Evolutionary conservation across 1,140 invertebrate species (phyloP), one percentile per base, ranked within the genome.

Genomic region (Cyclargus thomasi): DNA sequence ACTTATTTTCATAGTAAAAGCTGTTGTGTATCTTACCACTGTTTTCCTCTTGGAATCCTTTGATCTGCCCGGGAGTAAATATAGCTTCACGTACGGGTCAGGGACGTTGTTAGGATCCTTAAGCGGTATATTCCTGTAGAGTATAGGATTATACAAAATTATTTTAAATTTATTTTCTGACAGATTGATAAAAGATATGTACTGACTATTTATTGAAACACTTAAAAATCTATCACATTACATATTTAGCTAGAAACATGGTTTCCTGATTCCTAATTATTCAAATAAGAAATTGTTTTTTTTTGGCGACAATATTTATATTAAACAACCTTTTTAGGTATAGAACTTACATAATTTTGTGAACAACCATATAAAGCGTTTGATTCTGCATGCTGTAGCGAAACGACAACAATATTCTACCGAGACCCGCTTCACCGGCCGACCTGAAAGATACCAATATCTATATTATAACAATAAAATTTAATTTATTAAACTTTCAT

Each of bases 11-110:
- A n/a, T n/a, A n/a, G n/a, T n/a, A n/a, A n/a, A n/a, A n/a, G 29
- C 29, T 29, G 29, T 29, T 29, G 68, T 39, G 29, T 53, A 20
- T 72, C 86, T 86, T 90, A 94, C 94, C 75, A 93, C 93, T 14
- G 97, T 99, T 90, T 98, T 99, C 35, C 96, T 93, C 89, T 99
- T 99, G 0, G 95, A 95, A 75, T 97, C 95, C 86, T 96, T 97
- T 21, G 95, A 93, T 36, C 95, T 92, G 71, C 97, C 97, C 0
- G 97, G 97, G 47, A 98, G 89, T 47, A 99, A 92, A 85, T 99
- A 98, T 18, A 99, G 87, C 81, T 98, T 98, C 0, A 99, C 97
- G 84, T 99, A 99, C 0, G 97, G 97, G 91, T 99, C 97, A 0
- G 97, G 97, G 74, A 98, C 94, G 82, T 97, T 97, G 64, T 93